Evolutionary conservation across 1,140 invertebrate genomes (phyloP), one percentile per base, ranked within the genome.

Genomic region (Drosophila lini): DNA sequence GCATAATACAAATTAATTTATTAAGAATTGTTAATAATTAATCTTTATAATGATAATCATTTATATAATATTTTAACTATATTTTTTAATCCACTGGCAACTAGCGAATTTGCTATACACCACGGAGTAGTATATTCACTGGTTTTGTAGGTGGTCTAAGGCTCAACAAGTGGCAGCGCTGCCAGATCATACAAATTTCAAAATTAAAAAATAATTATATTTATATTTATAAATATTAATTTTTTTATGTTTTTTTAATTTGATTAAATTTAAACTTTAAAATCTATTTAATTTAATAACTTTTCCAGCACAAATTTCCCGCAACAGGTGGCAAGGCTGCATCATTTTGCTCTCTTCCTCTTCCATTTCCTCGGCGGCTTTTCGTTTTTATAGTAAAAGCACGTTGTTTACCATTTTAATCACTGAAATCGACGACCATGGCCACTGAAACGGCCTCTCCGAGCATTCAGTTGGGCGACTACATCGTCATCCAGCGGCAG

Each of bases 401-500:
- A 78, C 68, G 60, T 84, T 76, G 74, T 68, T 76, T 59, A 63
- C 25, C 32, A 1, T 8, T n/a, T 48, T 52, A 47, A 45, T 62
- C 32, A 42, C 40, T 44, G 22, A 64, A n/a, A 65, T 41, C 47
- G 16, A 15, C 11, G 10, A 53, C 15, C 19, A 78, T 78, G 77
- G 32, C 50, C 38, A 76, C 25, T 15, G 44, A 61, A 22, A 10
- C 13, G 36, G 25, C 32, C 7, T 63, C 31, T 15, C 64, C 75
- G 10, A 65, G 32, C 7, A 88, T 96, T 44, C 93, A 92, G 65
- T 61, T 94, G n/a, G 96, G 96, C 9, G 94, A 95, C 74, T 95
- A 96, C 80, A 94, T 97, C 28, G 93, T 97, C 69, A 94, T 97
- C 34, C 95, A 97, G 91, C 94, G 95, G 67, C 95, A 96, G 75